These are phyloP conservation scores for Dione juno DNA, from an alignment of 2,888 invertebrate genomes.

Conservation along the genomic window DNA sequence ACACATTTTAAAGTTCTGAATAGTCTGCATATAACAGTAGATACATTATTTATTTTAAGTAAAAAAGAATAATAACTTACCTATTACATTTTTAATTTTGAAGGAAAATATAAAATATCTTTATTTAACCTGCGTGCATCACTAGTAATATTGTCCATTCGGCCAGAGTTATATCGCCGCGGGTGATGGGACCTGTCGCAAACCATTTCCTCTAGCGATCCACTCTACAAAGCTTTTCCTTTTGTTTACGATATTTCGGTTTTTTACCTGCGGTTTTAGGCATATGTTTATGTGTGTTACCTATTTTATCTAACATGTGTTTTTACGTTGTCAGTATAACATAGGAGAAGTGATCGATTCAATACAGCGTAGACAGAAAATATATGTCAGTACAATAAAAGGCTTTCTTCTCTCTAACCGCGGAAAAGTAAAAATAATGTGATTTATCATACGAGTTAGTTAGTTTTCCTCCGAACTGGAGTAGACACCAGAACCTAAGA, in stretches of 20 bases:
- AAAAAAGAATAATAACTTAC: no score
- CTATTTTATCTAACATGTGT: slow-evolving; percentile 21
- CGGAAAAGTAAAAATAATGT: no score
- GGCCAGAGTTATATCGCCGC: slow-evolving; percentile 48
- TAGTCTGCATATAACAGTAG: no score
- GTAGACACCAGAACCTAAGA: no score
- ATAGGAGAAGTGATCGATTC: background rate
- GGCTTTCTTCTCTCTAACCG: no score
- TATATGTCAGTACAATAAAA: no score
- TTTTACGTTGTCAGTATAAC: background rate
- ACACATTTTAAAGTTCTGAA: no score
- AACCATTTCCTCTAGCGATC: slow-evolving; percentile 52
- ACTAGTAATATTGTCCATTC: slow-evolving; percentile 37
- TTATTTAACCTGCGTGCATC: background rate
- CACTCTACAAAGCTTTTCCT: slow-evolving; percentile 43
- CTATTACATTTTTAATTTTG: background rate
- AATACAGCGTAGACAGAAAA: no score
- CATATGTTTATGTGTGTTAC: slow-evolving; percentile 27
- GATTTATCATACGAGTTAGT: no score
- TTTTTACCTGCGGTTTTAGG: slow-evolving; percentile 31
- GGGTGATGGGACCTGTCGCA: slow-evolving; percentile 53
- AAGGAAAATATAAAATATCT: background rate
- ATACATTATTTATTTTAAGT: no score
- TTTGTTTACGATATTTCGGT: slow-evolving; percentile 47
- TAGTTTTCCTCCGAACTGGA: no score